Conservation (phyloP, 2,888 invertebrate species). For the Andrena camellia region DNA sequence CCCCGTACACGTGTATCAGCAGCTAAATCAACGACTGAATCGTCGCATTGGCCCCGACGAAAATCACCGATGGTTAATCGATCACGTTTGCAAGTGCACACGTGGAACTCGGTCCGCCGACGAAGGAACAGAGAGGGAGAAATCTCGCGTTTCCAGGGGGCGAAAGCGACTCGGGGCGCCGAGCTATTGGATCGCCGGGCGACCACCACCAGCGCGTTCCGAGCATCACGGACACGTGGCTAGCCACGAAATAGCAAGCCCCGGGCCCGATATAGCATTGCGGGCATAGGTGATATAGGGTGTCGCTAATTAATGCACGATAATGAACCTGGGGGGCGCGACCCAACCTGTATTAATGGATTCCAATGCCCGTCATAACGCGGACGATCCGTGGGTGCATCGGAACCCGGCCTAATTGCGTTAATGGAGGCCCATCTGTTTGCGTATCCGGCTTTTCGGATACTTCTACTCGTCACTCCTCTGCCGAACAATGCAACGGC, state of each 20-base stretch:
- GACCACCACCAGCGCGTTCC: conserved; percentile 51
- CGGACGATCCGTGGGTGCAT: conserved; percentile 68
- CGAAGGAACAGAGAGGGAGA: conserved; percentile 22
- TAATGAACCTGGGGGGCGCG: conserved; percentile 80
- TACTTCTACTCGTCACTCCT: conserved; percentile 56
- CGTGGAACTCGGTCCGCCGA: background rate
- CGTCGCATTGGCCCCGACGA: background rate
- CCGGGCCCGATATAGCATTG: conserved; percentile 65
- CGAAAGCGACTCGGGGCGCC: conserved; percentile 56
- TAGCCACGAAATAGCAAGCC: conserved; percentile 78
- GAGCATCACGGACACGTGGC: conserved; percentile 71
- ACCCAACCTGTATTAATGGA: conserved; percentile 80
- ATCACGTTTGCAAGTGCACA: background rate
- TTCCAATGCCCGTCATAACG: conserved; percentile 78
- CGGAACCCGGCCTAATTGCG: conserved; percentile 71
- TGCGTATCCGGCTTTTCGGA: conserved; percentile 52
- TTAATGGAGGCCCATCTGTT: conserved; percentile 71
- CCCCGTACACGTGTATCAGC: background rate
- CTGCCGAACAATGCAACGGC: conserved; percentile 35
- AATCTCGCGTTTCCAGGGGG: conserved; percentile 47
- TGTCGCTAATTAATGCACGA: conserved; percentile 82
- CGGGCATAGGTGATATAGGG: conserved; percentile 75
- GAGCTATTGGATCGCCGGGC: conserved; percentile 56
- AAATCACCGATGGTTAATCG: conserved; percentile 8
- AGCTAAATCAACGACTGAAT: background rate